A percentile compares a stretch with the other conserved stretches of the same genome.
Evolutionary conservation across 2,797 vertebrate species (phyloP).

Genomic region (Myotis findleyi): DNA sequence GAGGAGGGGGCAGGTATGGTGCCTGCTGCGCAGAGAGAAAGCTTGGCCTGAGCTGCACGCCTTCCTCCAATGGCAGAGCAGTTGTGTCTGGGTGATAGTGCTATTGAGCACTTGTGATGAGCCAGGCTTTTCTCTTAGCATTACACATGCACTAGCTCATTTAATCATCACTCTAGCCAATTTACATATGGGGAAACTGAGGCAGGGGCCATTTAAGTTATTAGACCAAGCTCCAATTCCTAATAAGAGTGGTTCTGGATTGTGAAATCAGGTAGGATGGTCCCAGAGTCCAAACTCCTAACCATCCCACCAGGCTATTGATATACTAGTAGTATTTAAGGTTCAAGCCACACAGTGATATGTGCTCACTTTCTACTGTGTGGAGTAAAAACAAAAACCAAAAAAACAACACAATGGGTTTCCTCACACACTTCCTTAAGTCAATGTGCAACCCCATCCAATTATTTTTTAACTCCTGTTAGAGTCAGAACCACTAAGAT

Average conservation of each 20-base stretch:
- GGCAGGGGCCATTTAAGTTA: too few relatives aligned
- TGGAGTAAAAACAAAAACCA: too few relatives aligned
- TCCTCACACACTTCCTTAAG: neutral
- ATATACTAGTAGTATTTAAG: accelerated
- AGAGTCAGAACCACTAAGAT: too few relatives aligned
- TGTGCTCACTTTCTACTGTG: accelerated
- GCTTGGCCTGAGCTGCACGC: accelerated
- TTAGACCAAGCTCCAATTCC: neutral
- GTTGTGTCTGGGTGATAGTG: accelerated
- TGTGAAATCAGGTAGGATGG: neutral
- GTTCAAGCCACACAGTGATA: too few relatives aligned
- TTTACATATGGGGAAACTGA: neutral
- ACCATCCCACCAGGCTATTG: neutral
- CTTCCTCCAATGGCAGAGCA: accelerated
- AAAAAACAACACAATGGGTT: neutral
- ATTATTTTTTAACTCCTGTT: too few relatives aligned
- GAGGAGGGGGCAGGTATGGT: accelerated
- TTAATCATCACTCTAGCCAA: accelerated
- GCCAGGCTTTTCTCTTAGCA: neutral
- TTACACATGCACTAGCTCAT: too few relatives aligned
- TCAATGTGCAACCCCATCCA: neutral
- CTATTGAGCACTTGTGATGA: neutral
- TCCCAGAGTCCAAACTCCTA: neutral
- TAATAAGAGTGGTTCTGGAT: neutral
- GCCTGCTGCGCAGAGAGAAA: neutral